A percentile compares a stretch with the other conserved stretches of the same genome.
Evolutionary conservation across 2,888 invertebrate genomes (phyloP).

Genomic region (Xylocampa areola): DNA sequence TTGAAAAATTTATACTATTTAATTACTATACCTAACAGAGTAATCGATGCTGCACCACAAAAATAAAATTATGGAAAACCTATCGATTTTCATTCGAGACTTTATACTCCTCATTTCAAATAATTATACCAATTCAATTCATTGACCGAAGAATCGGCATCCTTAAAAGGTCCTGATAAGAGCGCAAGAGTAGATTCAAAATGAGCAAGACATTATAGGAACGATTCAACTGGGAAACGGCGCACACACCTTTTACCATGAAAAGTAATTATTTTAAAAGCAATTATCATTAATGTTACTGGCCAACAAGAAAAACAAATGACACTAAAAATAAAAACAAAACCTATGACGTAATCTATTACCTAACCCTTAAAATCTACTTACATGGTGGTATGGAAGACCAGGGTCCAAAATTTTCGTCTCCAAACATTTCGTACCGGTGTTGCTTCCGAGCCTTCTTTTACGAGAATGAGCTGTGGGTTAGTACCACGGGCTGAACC

Average conservation of each 20-base stretch:
- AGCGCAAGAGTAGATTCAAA: slow-evolving; percentile 25
- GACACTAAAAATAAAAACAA: slow-evolving; percentile 1
- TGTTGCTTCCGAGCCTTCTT: slow-evolving; percentile 65
- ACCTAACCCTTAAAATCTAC: slow-evolving; percentile 26
- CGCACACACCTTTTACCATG: slow-evolving; percentile 29
- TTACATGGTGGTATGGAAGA: slow-evolving; percentile 53
- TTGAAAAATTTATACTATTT: too few relatives aligned
- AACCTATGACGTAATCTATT: slow-evolving; percentile 16
- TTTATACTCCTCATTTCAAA: too few relatives aligned
- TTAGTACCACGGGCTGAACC: slow-evolving; percentile 72
- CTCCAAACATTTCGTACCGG: slow-evolving; percentile 47
- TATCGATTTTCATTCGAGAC: too few relatives aligned
- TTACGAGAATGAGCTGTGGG: slow-evolving; percentile 79
- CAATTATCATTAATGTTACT: not conserved
- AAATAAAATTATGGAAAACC: too few relatives aligned
- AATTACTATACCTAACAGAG: too few relatives aligned
- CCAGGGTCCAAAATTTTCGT: slow-evolving; percentile 37
- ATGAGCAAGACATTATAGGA: slow-evolving; percentile 19
- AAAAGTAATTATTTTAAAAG: slow-evolving; percentile 1
- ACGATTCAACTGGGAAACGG: slow-evolving; percentile 16
- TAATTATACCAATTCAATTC: not conserved
- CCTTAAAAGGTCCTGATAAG: not conserved
- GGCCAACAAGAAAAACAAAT: not conserved
- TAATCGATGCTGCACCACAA: too few relatives aligned
- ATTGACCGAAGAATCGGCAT: not conserved